Conservation (phyloP, 1,140 invertebrate genomes). For the Drosophila jambulina region DNA sequence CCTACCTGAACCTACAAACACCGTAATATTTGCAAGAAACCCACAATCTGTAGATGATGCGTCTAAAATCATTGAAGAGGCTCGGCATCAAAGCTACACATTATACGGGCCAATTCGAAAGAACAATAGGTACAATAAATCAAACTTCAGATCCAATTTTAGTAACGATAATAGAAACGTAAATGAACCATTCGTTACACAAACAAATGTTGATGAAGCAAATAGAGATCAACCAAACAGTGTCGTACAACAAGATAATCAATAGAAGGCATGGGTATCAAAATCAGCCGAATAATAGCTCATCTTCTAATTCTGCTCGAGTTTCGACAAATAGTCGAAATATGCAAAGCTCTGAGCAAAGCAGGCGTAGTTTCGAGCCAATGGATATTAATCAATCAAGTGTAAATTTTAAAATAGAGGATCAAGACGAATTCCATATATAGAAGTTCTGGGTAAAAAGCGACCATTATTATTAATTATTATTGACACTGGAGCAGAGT, state of each 20-base stretch:
- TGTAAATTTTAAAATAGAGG: conserved; percentile 9
- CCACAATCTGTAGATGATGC: conserved; percentile 22
- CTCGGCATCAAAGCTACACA: conserved; percentile 13
- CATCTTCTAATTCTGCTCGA: conserved; percentile 5
- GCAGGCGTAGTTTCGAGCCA: too few relatives aligned
- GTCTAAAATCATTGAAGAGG: conserved; percentile 22
- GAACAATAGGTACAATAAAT: conserved; percentile 5
- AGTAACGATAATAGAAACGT: conserved; percentile 13
- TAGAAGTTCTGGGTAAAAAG: conserved; percentile 1
- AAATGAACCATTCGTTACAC: neutral
- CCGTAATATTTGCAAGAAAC: conserved; percentile 27
- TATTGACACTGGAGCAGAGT: neutral
- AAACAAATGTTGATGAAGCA: too few relatives aligned
- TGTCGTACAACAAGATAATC: neutral
- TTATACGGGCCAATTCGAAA: conserved; percentile 9
- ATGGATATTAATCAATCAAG: too few relatives aligned
- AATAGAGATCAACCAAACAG: neutral
- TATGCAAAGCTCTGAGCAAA: too few relatives aligned
- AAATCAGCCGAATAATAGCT: neutral
- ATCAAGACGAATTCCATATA: conserved; percentile 4
- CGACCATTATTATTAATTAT: neutral
- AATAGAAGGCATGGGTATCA: neutral
- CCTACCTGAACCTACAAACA: conserved; percentile 33
- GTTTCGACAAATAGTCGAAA: too few relatives aligned
- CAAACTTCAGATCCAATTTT: conserved; percentile 7